Conservation (phyloP, 1,140 invertebrate genomes). For the Drosophila hydei region DNA sequence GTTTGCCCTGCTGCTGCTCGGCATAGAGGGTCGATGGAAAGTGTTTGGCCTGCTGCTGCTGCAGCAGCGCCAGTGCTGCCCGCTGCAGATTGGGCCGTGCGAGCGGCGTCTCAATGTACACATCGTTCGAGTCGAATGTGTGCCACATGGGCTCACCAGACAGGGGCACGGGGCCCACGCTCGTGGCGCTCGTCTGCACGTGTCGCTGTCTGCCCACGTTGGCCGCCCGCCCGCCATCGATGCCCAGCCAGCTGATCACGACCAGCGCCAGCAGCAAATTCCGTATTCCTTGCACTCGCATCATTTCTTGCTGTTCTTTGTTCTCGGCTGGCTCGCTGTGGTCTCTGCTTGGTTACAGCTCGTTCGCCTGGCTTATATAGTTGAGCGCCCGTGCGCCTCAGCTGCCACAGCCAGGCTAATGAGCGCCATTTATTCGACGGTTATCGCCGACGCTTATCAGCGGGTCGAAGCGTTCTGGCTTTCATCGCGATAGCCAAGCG, state of each 20-base stretch:
- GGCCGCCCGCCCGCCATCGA: neutral
- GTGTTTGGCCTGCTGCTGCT: neutral
- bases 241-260: conserved; percentile 1
- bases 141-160: conserved; percentile 16
- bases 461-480: conserved; percentile 23
- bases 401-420: conserved; percentile 45
- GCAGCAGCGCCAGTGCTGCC: neutral
- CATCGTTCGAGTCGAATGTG: conserved; percentile 25
- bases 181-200: conserved; percentile 17
- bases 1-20: neutral
- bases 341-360: neutral
- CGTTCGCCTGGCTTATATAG: conserved; percentile 45
- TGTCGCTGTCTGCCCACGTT: conserved; percentile 16
- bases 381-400: neutral
- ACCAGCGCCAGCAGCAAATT: neutral
- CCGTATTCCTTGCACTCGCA: conserved; percentile 4
- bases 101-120: conserved; percentile 18
- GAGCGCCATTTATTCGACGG: conserved; percentile 47
- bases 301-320: neutral
- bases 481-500: conserved; percentile 60
- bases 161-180: neutral
- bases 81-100: neutral
- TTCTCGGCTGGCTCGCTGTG: neutral
- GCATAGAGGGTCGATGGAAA: neutral
- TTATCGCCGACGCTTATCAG: conserved; percentile 61